Base-by-base conservation (phyloP, 1,140 invertebrate species). In the Drosophila repleta region DNA sequence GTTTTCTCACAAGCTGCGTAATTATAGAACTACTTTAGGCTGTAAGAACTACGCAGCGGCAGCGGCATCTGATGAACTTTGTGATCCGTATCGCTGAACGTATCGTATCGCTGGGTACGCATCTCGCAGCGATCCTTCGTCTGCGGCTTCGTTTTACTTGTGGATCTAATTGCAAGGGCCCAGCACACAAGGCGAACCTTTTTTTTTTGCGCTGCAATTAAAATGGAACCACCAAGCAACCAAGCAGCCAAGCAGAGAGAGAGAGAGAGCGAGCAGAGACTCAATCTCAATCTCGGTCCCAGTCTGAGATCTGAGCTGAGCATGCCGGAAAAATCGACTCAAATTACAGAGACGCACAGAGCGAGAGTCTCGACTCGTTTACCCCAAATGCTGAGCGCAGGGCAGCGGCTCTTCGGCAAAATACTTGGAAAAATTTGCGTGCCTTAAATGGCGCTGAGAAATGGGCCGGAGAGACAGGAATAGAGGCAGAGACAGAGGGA, bases 321-420 rank as follows among this genome's bases (percentile, higher is more conserved):
- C 79, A 78, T 87, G 82, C 82, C 82, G 82, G 82, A 87, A 87
- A 87, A 87, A 79, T 82, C 71, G 69, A 88, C 82, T 87, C 82
- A 83, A 79, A 88, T 87, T 87, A 82, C 82, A 88, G 67, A 68
- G 65, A 43, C 57, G 51, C 65, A 48, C 35, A 5, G 18, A 43
- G 52, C 49, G 61, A 49, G 49, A 53, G 57, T 45, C 43, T 61
- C 62, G 62, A 48, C 57, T 55, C 64, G 55, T 55, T 65, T 67
- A 62, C 60, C 60, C 49, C 52, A 49, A 63, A 70, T 17, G 51
- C 15, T 20, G 13, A 48, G 35, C n/a, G n/a, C n/a, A 41, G 39
- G 6, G 29, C 48, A 83, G 79, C 58, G 74, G 17, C 7, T 52
- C 49, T 85, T 64, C 55, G 53, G 64, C 68, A 66, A 64, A 81